These are phyloP conservation scores for Agapornis canus DNA, from an alignment of 2,797 vertebrate genomes.

Conservation along the genomic window DNA sequence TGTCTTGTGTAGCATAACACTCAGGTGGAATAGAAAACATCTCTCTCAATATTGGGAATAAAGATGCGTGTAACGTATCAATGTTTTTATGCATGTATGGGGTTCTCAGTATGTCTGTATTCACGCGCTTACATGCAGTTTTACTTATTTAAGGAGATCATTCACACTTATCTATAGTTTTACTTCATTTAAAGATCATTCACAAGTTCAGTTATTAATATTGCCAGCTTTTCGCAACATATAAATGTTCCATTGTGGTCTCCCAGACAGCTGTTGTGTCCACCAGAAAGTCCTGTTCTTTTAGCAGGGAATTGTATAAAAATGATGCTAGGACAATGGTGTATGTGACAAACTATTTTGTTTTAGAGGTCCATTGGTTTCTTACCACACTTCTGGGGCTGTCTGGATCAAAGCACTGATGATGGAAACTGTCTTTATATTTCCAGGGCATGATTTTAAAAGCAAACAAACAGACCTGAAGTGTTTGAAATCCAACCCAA, in stretches of 20 bases:
- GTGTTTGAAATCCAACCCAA: neutral
- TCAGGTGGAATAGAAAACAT: neutral
- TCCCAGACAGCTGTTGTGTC: neutral
- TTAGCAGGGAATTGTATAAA: neutral
- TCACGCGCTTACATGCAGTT: neutral
- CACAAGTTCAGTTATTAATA: neutral
- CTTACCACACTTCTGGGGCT: neutral
- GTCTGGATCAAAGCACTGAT: neutral
- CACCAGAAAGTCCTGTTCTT: neutral
- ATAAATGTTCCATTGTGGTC: neutral
- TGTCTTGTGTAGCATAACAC: neutral
- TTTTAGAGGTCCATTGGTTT: neutral
- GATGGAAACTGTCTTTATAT: neutral
- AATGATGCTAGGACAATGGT: neutral
- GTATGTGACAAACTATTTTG: neutral
- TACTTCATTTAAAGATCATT: neutral
- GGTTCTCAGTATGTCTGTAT: neutral
- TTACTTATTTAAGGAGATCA: neutral
- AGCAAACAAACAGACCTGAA: neutral
- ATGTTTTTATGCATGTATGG: fast-evolving
- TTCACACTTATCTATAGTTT: neutral
- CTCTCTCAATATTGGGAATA: neutral
- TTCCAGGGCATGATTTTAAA: neutral
- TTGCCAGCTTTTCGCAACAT: neutral
- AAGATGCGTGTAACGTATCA: neutral